phyloP scores from a whole-genome alignment of 2,888 invertebrate species.

The Alloplasta piceator region DNA sequence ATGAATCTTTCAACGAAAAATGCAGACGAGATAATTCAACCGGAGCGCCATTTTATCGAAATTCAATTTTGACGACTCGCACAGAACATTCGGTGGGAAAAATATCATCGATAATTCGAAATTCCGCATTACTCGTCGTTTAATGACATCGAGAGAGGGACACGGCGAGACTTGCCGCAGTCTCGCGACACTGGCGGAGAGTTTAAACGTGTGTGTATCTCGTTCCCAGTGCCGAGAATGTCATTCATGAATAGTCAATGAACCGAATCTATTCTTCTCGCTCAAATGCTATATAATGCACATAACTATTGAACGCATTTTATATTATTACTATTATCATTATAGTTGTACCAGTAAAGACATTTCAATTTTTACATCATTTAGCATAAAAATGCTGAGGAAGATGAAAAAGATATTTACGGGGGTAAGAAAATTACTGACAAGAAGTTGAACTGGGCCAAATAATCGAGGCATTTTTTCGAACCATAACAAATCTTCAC shows the following conservation, averaged over 20 bases:
- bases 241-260: constrained; percentile 60
- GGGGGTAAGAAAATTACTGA: neutral
- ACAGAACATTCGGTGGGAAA: too few relatives aligned
- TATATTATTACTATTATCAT: neutral
- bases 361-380: too few relatives aligned
- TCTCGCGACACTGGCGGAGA: neutral
- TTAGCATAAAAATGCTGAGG: too few relatives aligned
- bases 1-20: too few relatives aligned
- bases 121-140: constrained; percentile 24
- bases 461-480: too few relatives aligned
- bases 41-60: too few relatives aligned
- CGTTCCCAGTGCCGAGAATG: constrained; percentile 34
- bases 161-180: neutral
- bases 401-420: too few relatives aligned
- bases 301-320: too few relatives aligned
- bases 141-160: constrained; percentile 25
- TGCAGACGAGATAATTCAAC: too few relatives aligned
- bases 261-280: constrained; percentile 51
- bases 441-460: too few relatives aligned
- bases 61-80: too few relatives aligned
- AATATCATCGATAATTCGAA: constrained; percentile 10
- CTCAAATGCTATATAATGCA: neutral
- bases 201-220: constrained; percentile 14
- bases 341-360: neutral
- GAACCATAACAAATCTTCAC: too few relatives aligned